Evolutionary conservation across 1,140 invertebrate genomes (phyloP).

Genomic region (Grapholita molesta): DNA sequence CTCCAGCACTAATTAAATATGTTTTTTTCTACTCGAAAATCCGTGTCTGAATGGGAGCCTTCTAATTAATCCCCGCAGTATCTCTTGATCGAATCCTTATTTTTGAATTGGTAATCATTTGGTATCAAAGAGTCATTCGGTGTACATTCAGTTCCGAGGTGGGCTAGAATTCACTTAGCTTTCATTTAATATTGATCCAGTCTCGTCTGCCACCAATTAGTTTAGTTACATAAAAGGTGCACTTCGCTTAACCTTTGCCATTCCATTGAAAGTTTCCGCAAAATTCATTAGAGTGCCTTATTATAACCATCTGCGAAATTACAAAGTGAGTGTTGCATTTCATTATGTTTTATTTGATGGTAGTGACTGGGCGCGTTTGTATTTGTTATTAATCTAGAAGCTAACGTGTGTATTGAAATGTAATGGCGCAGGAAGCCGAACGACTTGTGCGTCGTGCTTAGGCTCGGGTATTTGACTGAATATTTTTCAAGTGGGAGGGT

Average conservation of each 20-base stretch:
- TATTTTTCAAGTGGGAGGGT: constrained; percentile 48
- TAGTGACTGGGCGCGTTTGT: background rate
- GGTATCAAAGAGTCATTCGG: constrained; percentile 58
- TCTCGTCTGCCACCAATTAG: constrained; percentile 61
- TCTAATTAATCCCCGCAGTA: constrained; percentile 57
- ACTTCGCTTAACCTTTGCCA: constrained; percentile 31
- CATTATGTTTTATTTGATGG: background rate
- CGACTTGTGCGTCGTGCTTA: background rate
- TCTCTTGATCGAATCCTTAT: constrained; percentile 48
- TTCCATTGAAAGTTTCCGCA: constrained; percentile 13
- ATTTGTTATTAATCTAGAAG: background rate
- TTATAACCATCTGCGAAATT: background rate
- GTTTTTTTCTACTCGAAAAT: constrained; percentile 32
- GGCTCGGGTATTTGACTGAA: background rate
- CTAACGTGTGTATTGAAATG: background rate
- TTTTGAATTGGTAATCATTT: constrained; percentile 73
- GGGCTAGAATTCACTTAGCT: constrained; percentile 30
- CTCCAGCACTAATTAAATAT: constrained; percentile 41
- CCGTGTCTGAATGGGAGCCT: constrained; percentile 42
- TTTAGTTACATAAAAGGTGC: constrained; percentile 36
- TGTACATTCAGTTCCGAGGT: constrained; percentile 24
- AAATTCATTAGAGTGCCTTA: constrained; percentile 5
- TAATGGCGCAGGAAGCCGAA: background rate
- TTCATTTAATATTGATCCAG: constrained; percentile 50
- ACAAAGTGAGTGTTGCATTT: constrained; percentile 3